Percentiles rank a stretch among this genome's conserved stretches.
phyloP scores from a whole-genome alignment of 2,797 vertebrate genomes.

The Neomorphus geoffroyi region DNA sequence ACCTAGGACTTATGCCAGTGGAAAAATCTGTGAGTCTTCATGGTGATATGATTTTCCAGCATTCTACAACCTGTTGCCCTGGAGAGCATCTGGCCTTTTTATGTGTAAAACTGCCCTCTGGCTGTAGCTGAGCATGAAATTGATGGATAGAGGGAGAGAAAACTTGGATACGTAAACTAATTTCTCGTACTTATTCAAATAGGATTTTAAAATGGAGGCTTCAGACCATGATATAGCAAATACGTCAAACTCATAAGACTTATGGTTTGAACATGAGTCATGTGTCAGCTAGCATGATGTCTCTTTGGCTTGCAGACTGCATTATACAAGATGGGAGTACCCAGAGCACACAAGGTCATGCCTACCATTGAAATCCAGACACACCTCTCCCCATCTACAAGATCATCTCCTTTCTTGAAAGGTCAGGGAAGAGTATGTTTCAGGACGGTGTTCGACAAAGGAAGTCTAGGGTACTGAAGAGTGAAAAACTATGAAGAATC shows the following conservation, averaged over 20 bases:
- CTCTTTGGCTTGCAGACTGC: background rate
- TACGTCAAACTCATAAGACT: background rate
- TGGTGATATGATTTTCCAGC: background rate
- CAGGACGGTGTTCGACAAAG: background rate
- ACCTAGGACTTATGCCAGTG: background rate
- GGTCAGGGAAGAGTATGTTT: background rate
- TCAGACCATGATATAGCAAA: fast-evolving
- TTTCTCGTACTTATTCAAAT: background rate
- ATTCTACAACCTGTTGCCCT: background rate
- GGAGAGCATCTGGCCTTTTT: background rate
- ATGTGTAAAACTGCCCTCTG: background rate
- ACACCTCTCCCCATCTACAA: fast-evolving
- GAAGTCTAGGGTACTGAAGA: background rate
- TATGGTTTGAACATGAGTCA: background rate
- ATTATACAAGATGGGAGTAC: fast-evolving
- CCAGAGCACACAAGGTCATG: background rate
- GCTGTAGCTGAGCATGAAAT: background rate
- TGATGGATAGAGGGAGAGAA: background rate
- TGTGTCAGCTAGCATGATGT: fast-evolving
- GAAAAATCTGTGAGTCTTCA: background rate
- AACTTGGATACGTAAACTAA: background rate
- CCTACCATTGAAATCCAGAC: background rate
- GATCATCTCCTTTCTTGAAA: background rate
- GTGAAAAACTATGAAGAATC: background rate
- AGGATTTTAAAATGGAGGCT: background rate